Evolutionary conservation across 2,113 vertebrate species (phyloP).

Genomic region (Chamaetylas fuelleborni): DNA sequence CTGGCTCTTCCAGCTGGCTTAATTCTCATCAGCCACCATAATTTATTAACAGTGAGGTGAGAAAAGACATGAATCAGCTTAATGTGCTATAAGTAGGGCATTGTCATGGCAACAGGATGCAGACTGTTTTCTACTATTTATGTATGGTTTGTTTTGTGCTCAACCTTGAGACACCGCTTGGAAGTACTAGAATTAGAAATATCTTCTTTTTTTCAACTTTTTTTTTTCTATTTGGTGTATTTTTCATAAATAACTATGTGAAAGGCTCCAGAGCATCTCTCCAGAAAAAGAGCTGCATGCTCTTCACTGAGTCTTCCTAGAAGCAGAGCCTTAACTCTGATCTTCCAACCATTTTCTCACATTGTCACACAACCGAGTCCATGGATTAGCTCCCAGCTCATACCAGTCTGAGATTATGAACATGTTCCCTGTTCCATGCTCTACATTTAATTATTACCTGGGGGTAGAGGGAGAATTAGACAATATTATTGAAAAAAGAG

Average conservation of each 20-base stretch:
- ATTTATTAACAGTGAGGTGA: conserved; percentile 82
- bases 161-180: conserved; percentile 66
- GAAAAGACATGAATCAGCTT: conserved; percentile 84
- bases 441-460: background rate
- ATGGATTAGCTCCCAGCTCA: background rate
- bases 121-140: conserved; percentile 79
- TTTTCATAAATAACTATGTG: conserved; percentile 23
- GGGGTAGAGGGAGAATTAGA: background rate
- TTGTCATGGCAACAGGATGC: conserved; percentile 81
- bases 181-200: conserved; percentile 71
- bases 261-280: conserved; percentile 21
- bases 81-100: conserved; percentile 83
- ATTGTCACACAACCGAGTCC: background rate
- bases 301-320: conserved; percentile 12
- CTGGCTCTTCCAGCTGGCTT: conserved; percentile 71
- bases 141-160: conserved; percentile 78
- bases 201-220: conserved; percentile 31
- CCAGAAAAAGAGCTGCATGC: conserved; percentile 18
- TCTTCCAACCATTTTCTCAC: conserved; percentile 18
- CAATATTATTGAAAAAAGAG: background rate
- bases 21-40: conserved; percentile 76
- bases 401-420: background rate
- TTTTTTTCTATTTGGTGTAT: background rate
- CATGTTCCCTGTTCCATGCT: background rate
- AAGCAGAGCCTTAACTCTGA: conserved; percentile 32